Evolutionary conservation across 2,113 vertebrate species (phyloP).

Genomic region (Petrocephalus zakoni): DNA sequence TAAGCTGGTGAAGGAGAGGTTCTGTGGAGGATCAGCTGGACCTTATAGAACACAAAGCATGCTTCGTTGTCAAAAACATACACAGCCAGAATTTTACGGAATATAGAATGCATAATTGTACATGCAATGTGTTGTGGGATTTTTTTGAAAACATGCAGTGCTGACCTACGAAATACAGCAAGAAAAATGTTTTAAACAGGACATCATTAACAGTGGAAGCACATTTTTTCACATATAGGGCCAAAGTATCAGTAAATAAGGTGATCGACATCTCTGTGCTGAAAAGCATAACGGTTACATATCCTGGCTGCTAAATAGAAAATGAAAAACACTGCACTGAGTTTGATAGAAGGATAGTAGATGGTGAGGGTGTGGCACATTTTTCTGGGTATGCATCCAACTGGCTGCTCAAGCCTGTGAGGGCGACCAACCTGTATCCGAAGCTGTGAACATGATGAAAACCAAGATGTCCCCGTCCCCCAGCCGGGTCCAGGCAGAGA

Average conservation of each 20-base stretch:
- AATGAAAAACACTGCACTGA: not conserved
- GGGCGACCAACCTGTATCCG: constrained; percentile 70
- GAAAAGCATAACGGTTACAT: not conserved
- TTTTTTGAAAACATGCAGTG: not conserved
- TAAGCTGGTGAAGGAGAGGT: constrained; percentile 68
- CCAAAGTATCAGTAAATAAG: not conserved
- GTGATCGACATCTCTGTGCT: not conserved
- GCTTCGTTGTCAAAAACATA: not conserved
- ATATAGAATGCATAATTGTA: not conserved
- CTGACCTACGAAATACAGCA: not conserved
- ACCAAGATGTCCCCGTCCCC: constrained; percentile 78
- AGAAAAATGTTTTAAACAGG: not conserved
- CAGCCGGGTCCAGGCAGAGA: constrained; percentile 81
- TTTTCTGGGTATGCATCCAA: not conserved
- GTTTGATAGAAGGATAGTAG: too few relatives aligned
- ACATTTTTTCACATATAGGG: not conserved
- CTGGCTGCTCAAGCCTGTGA: not conserved
- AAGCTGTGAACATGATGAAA: constrained; percentile 69
- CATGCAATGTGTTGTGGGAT: not conserved
- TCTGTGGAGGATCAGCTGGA: constrained; percentile 78
- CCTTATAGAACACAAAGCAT: constrained; percentile 50
- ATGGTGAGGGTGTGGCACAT: not conserved
- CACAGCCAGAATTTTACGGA: not conserved
- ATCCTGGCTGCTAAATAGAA: not conserved
- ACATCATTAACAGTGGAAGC: not conserved